These are phyloP conservation scores for Chiloscyllium plagiosum DNA, from an alignment of 2,113 vertebrate genomes.

Conservation along the genomic window DNA sequence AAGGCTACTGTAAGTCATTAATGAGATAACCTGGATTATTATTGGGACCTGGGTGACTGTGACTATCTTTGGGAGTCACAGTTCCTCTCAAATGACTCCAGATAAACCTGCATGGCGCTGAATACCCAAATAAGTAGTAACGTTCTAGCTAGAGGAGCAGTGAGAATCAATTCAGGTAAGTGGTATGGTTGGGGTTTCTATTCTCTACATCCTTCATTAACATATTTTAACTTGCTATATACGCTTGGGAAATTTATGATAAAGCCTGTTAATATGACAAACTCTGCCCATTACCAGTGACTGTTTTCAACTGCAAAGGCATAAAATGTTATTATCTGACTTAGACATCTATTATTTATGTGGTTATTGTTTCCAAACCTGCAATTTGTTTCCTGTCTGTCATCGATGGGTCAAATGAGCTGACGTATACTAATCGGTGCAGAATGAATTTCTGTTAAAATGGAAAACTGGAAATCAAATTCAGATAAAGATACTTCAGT, in stretches of 20 bases:
- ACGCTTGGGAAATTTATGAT: neutral
- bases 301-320: neutral
- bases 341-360: neutral
- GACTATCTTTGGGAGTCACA: neutral
- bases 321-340: neutral
- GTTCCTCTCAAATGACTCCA: neutral
- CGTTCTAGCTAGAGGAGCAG: neutral
- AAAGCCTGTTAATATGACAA: neutral
- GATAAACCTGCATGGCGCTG: neutral
- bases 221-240: too few species aligned
- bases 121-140: neutral
- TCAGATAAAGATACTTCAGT: neutral
- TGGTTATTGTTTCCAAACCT: neutral
- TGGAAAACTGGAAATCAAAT: neutral
- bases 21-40: neutral
- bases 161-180: neutral
- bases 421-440: conserved; percentile 31
- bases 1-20: neutral
- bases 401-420: neutral
- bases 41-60: neutral
- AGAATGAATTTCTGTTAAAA: conserved; percentile 34
- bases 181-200: neutral
- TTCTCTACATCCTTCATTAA: neutral
- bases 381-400: neutral
- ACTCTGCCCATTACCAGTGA: neutral